These are phyloP conservation scores for Automeris io DNA, from an alignment of 2,888 invertebrate genomes.

Conservation along the genomic window DNA sequence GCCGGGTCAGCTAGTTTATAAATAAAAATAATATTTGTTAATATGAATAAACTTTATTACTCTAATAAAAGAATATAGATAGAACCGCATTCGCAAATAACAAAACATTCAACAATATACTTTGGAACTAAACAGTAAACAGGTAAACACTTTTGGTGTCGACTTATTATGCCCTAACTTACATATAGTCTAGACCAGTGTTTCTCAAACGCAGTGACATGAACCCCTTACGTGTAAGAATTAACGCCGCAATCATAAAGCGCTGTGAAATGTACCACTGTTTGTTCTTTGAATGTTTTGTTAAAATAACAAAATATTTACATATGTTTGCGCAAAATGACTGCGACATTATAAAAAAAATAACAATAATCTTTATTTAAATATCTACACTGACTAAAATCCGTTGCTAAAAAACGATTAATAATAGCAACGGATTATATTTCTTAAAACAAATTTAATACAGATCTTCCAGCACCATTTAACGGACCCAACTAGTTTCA, in stretches of 20 bases:
- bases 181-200: conserved; percentile 59
- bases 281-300: conserved; percentile 10
- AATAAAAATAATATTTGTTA: conserved; percentile 26
- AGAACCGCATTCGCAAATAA: conserved; percentile 58
- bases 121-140: conserved; percentile 68
- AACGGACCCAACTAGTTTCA: conserved; percentile 32
- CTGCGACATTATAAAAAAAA: conserved; percentile 35
- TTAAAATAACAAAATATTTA: conserved; percentile 9
- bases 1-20: neutral
- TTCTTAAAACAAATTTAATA: conserved; percentile 45
- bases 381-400: conserved; percentile 42
- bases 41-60: conserved; percentile 76
- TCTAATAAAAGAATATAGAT: conserved; percentile 71
- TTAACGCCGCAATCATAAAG: neutral
- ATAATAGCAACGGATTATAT: conserved; percentile 29
- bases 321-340: conserved; percentile 27
- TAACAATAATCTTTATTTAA: conserved; percentile 35
- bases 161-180: conserved; percentile 67
- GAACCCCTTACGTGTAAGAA: conserved; percentile 6
- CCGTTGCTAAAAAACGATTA: conserved; percentile 28
- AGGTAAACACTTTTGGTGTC: conserved; percentile 68
- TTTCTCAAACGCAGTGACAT: conserved; percentile 58
- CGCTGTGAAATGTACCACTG: conserved; percentile 6
- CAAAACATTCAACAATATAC: conserved; percentile 74
- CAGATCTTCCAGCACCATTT: conserved; percentile 73